phyloP scores from a whole-genome alignment of 2,888 invertebrate species.

The Leptinotarsa peninsularis region DNA sequence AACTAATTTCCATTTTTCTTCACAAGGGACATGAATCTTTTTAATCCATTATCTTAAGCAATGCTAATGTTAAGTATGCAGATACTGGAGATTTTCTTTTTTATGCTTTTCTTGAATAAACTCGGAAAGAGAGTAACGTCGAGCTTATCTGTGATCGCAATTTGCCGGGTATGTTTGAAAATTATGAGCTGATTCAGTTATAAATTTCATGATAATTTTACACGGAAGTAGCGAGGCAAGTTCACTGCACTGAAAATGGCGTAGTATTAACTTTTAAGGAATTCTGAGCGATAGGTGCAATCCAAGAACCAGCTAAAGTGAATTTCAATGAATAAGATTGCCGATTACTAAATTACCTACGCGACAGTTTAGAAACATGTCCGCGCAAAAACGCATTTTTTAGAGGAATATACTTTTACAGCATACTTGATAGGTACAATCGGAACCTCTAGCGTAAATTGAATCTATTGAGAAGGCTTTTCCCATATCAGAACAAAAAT shows the following conservation, averaged over 20 bases:
- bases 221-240: conserved; percentile 31
- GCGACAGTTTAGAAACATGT: too few relatives aligned
- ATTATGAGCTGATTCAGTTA: conserved; percentile 40
- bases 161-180: conserved; percentile 39
- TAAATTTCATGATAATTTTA: conserved; percentile 43
- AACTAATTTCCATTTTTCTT: conserved; percentile 14
- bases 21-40: conserved; percentile 4
- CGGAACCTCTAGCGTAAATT: too few relatives aligned
- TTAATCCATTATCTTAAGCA: conserved; percentile 19
- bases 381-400: too few relatives aligned
- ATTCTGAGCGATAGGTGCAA: conserved; percentile 5
- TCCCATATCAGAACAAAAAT: too few relatives aligned
- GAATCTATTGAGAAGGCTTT: too few relatives aligned
- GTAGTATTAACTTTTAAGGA: conserved; percentile 10
- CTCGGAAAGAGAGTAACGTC: conserved; percentile 36
- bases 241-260: conserved; percentile 36
- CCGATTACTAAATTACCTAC: not conserved
- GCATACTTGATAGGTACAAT: too few relatives aligned
- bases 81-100: conserved; percentile 14
- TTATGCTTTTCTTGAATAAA: conserved; percentile 12
- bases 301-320: not conserved
- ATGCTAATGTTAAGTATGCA: conserved; percentile 18
- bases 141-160: conserved; percentile 42
- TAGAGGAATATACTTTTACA: too few relatives aligned
- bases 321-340: not conserved